These are phyloP conservation scores for Allygus modestus DNA, from an alignment of 2,888 invertebrate genomes.

Conservation along the genomic window DNA sequence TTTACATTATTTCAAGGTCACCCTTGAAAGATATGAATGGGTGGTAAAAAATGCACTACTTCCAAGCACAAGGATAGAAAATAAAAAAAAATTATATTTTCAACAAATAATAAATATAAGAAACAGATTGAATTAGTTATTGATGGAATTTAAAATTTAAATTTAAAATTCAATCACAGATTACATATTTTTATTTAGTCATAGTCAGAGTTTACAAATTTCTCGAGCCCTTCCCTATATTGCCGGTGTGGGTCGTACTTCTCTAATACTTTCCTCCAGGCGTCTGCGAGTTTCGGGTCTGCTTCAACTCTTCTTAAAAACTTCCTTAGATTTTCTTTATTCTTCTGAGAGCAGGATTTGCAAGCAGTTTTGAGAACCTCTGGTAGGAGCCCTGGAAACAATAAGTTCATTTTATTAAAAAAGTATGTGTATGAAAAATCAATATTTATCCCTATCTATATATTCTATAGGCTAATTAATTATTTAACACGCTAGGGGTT, in stretches of 20 bases:
- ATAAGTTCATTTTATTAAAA: background rate
- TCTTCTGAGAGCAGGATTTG: slow-evolving; percentile 81
- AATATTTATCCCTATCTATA: too few relatives aligned
- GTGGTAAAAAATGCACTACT: too few relatives aligned
- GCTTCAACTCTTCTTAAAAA: slow-evolving; percentile 72
- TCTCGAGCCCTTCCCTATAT: slow-evolving; percentile 76
- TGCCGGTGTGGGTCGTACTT: slow-evolving; percentile 84
- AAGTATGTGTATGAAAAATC: too few relatives aligned
- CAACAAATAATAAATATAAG: background rate
- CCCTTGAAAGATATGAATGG: too few relatives aligned
- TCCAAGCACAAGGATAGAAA: background rate
- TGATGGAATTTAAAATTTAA: background rate
- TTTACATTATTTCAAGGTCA: too few relatives aligned
- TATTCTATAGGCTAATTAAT: too few relatives aligned
- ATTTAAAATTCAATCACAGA: background rate
- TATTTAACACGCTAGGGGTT: too few relatives aligned
- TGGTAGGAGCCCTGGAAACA: slow-evolving; percentile 79
- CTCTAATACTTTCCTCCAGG: slow-evolving; percentile 81
- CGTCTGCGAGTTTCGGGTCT: slow-evolving; percentile 81
- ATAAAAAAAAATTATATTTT: background rate
- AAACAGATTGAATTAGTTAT: background rate
- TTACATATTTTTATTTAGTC: background rate
- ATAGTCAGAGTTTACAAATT: slow-evolving; percentile 74
- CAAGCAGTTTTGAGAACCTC: slow-evolving; percentile 84
- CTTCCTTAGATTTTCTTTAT: slow-evolving; percentile 73